phyloP scores from a whole-genome alignment of 1,140 invertebrate species.

The Neotoxoptera formosana region DNA sequence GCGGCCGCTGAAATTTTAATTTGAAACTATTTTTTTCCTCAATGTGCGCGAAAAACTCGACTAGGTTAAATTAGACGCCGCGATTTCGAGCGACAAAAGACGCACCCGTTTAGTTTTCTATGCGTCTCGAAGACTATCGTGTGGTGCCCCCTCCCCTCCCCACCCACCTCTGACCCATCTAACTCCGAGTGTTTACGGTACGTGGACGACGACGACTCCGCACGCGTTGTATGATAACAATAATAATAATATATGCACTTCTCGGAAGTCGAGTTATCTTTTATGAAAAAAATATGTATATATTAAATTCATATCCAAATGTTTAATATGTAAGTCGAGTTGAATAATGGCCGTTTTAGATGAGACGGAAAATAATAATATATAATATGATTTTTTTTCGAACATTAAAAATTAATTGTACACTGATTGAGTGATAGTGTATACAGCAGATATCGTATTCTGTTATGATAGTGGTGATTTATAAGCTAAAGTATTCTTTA shows the following conservation, averaged over 20 bases:
- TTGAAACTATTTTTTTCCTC: background rate
- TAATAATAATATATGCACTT: background rate
- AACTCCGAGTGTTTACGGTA: background rate
- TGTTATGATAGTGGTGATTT: background rate
- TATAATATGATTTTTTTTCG: background rate
- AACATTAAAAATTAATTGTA: background rate
- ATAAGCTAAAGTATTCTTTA: background rate
- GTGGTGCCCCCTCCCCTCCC: background rate
- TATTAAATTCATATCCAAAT: background rate
- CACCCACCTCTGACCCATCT: no score
- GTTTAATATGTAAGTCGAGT: background rate
- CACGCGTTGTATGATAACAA: background rate
- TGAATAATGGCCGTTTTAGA: background rate
- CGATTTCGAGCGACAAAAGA: background rate
- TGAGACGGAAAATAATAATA: background rate
- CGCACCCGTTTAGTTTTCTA: conserved; percentile 20
- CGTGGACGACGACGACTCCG: no score
- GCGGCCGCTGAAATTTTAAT: conserved; percentile 5
- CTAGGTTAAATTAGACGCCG: background rate
- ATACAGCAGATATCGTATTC: background rate
- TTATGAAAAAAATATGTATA: background rate
- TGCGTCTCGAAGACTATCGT: background rate
- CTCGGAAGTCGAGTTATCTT: background rate
- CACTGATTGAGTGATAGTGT: background rate
- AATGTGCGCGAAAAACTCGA: no score